Percentiles rank a stretch among this genome's conserved stretches.
These are phyloP conservation scores for Notospermus geniculatus DNA, from an alignment of 1,140 invertebrate genomes.

Conservation along the genomic window DNA sequence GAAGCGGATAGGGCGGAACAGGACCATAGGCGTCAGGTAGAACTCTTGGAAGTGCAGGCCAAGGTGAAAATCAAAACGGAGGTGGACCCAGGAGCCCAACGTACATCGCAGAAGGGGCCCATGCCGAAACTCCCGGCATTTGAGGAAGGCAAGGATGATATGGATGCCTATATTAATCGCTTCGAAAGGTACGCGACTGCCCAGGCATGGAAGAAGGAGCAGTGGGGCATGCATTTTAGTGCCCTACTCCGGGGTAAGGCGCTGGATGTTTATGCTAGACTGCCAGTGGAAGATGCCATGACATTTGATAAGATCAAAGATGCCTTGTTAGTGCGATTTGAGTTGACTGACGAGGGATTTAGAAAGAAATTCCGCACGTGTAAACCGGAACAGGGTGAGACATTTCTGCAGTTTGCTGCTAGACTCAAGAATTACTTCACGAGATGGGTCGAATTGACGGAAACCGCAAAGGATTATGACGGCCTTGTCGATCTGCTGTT, in stretches of 20 bases:
- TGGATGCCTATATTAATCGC: not conserved
- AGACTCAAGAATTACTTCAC: not conserved
- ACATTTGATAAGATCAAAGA: too few relatives aligned
- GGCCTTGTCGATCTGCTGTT: not conserved
- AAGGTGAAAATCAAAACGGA: too few relatives aligned
- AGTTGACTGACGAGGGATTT: not conserved
- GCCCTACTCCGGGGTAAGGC: not conserved
- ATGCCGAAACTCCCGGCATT: constrained; percentile 8
- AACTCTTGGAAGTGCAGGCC: too few relatives aligned
- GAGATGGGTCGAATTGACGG: not conserved
- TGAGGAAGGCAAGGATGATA: not conserved
- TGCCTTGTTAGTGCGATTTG: too few relatives aligned
- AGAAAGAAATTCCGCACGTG: not conserved
- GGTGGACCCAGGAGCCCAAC: too few relatives aligned
- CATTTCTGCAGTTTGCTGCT: not conserved
- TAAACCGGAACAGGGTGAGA: not conserved
- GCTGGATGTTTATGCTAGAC: too few relatives aligned
- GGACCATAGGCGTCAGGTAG: too few relatives aligned
- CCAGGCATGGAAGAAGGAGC: not conserved
- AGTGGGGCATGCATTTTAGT: constrained; percentile 11
- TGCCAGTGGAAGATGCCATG: too few relatives aligned
- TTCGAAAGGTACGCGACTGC: not conserved
- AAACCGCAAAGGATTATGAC: not conserved
- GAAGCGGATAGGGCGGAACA: too few relatives aligned
- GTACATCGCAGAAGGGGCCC: too few relatives aligned